Base-by-base conservation (phyloP, 1,140 invertebrate genomes). In the Aethina tumida region DNA sequence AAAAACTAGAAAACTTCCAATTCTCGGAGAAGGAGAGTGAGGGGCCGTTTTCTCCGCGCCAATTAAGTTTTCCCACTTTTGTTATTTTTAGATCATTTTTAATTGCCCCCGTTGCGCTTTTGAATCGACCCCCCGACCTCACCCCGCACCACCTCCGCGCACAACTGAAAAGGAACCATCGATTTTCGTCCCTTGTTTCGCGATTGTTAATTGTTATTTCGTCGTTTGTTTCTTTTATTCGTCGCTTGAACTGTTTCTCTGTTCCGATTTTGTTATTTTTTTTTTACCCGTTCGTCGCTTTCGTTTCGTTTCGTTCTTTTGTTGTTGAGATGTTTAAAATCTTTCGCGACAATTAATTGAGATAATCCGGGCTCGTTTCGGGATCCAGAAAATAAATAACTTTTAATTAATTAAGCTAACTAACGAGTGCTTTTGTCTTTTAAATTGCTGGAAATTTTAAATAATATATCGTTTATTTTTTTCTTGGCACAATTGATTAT, bases 71-170 rank as follows among this genome's bases (percentile, higher is more conserved):
- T 39, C 40, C 47, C 45, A 47, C n/a, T n/a, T 49, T 52, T 52
- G 50, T 52, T 52, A 49, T 49, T 52, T 52, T 49, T 52, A 49
- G 50, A 52, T 52, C 44, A 49, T 49, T 49, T 49, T 52, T 52
- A 52, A 52, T 52, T 52, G 41, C 43, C 46, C 40, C n/a, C n/a
- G 29, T 20, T 39, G 35, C 32, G 49, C 45, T 50, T 50, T 50
- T 47, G 43, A 42, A 50, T 43, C 41, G 48, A 43, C 41, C 37
- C 39, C 29, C 32, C 15, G 36, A 37, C 15, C 16, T 26, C 37
- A 24, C 17, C 18, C 44, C 31, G 34, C 35, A 34, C 28, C 36
- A 37, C 30, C 39, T 41, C 42, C 39, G 39, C 41, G 36, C 35
- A n/a, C n/a, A n/a, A n/a, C n/a, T n/a, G n/a, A n/a, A n/a, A n/a